These are phyloP conservation scores for Ctenoplectra terminalis DNA, from an alignment of 1,140 invertebrate genomes.

Conservation along the genomic window DNA sequence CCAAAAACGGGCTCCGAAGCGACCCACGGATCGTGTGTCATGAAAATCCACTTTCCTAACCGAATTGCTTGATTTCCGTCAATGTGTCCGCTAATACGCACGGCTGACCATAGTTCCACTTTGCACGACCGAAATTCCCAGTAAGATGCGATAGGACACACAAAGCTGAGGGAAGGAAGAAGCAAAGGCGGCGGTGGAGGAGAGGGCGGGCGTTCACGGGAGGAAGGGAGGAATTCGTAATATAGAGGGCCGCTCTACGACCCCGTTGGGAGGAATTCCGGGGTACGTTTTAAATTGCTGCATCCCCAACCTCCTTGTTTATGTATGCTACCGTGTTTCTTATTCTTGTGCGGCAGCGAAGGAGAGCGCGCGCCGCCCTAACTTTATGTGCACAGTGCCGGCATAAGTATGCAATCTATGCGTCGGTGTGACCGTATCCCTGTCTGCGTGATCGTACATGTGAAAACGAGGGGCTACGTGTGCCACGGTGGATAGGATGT, in stretches of 20 bases:
- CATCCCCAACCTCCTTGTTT: constrained; percentile 83
- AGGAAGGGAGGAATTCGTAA: constrained; percentile 81
- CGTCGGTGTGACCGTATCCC: constrained; percentile 63
- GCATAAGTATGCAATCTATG: constrained; percentile 81
- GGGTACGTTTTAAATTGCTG: constrained; percentile 84
- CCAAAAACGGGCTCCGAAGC: neutral
- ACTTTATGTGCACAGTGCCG: constrained; percentile 81
- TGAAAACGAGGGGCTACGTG: constrained; percentile 29
- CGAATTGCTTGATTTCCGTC: constrained; percentile 18
- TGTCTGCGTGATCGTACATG: constrained; percentile 47
- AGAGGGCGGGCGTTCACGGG: neutral
- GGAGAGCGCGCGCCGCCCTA: constrained; percentile 71
- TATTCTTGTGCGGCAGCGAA: constrained; percentile 82
- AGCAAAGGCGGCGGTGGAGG: constrained; percentile 15
- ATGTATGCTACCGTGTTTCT: constrained; percentile 83
- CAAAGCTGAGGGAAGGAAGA: constrained; percentile 15
- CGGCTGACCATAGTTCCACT: constrained; percentile 73
- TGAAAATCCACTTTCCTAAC: constrained; percentile 13
- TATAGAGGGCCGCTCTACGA: constrained; percentile 82
- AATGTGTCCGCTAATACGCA: constrained; percentile 68
- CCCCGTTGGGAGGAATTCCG: constrained; percentile 83
- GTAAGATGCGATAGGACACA: constrained; percentile 70
- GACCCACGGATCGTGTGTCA: constrained; percentile 40
- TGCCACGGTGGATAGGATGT: neutral
- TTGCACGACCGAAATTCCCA: constrained; percentile 72